Evolutionary conservation across 1,140 invertebrate species (phyloP), one percentile per base, ranked within the genome.

Genomic region (Brachionus manjavacas): DNA sequence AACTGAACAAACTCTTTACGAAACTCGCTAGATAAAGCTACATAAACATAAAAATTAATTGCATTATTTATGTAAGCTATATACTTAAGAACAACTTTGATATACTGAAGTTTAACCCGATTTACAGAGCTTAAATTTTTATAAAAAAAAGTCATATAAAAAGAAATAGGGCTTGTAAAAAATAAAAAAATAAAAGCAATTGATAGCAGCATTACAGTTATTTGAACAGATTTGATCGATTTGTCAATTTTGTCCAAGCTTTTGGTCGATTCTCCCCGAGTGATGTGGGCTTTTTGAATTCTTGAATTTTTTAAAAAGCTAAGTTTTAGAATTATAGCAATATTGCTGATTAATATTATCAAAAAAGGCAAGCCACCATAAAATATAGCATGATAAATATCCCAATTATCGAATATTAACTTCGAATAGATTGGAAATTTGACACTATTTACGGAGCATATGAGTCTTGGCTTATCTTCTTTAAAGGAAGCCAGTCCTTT

Each of bases 31-130:
- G 72, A 76, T 16, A 76, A 49, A 25, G 8, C 9, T 14, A 76
- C 12, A 76, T 76, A 76, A 23, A 76, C 41, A 76, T 76, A 76
- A 76, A 76, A 76, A 76, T 76, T 76, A 11, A 76, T 49, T 23
- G 72, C 72, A 76, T 76, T 76, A 49, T 76, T 76, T 14, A 46
- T 25, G 52, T 76, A 76, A 1, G 16, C 72, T 4, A 76, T 49
- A n/a, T 76, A 76, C 25, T 46, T 76, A 16, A 76, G 25, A 20
- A 76, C 20, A 6, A 76, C 41, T 25, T 76, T 76, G 8, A 76
- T 76, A 25, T 76, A 76, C 25, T 76, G 41, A 43, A 49, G 41
- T 49, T 76, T 76, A 9, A 49, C 11, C 28, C 46, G 41, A 25
- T 76, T 76, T 3, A 49, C 46, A 1, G 11, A 49, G 16, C 16